phyloP scores from a whole-genome alignment of 2,797 vertebrate genomes.

The Sciurus carolinensis region DNA sequence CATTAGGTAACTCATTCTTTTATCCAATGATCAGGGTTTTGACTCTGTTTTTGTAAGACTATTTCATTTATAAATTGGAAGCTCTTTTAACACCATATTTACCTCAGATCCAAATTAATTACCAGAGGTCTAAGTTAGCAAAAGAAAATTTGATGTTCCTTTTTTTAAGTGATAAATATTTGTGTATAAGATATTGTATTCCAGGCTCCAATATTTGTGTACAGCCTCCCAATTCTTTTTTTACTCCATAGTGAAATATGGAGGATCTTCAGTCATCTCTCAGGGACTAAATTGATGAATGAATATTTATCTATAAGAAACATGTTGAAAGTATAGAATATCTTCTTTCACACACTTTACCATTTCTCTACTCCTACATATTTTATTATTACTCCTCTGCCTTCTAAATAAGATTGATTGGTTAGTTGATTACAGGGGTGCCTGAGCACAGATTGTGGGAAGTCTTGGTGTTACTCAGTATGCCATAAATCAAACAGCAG shows the following conservation, averaged over 20 bases:
- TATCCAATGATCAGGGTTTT: not conserved
- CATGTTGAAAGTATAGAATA: not conserved
- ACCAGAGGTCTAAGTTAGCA: not conserved
- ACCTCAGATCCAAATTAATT: not conserved
- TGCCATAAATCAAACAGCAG: constrained; percentile 67
- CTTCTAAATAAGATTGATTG: constrained; percentile 64
- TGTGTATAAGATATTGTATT: not conserved
- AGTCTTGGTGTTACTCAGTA: not conserved
- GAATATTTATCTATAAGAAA: constrained; percentile 4
- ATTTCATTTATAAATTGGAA: not conserved
- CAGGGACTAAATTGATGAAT: not conserved
- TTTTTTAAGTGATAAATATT: not conserved
- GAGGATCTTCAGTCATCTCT: not conserved
- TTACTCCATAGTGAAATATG: not conserved
- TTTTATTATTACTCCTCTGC: not conserved
- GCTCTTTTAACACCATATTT: not conserved
- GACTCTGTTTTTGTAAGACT: not conserved
- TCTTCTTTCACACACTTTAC: not conserved
- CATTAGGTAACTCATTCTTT: not conserved
- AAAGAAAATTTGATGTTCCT: not conserved
- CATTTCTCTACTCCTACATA: not conserved
- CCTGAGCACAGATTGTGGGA: constrained; percentile 12
- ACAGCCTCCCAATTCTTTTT: not conserved
- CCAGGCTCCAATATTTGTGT: not conserved
- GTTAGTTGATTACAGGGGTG: not conserved